These are phyloP conservation scores for Andricus quercusramuli DNA, from an alignment of 2,888 invertebrate species.

Conservation along the genomic window DNA sequence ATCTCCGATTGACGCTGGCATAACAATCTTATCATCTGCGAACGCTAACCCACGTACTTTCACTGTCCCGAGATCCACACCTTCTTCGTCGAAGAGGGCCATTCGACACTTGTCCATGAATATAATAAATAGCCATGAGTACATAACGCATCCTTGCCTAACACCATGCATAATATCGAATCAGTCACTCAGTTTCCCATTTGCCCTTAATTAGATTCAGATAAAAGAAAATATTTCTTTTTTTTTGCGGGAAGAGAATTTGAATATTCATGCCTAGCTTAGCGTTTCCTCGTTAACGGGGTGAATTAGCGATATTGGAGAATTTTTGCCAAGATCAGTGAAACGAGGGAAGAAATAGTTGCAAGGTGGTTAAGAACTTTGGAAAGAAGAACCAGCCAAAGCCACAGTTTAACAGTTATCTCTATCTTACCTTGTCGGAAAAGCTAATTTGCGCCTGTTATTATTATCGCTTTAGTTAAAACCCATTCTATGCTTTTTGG, in stretches of 20 bases:
- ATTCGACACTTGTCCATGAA: no score
- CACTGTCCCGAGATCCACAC: no score
- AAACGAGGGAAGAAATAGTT: constrained; percentile 33
- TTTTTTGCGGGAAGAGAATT: neutral
- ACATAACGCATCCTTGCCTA: no score
- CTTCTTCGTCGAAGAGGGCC: no score
- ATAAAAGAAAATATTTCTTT: constrained; percentile 4
- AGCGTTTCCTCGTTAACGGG: constrained; percentile 27
- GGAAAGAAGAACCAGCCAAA: neutral
- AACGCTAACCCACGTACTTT: no score
- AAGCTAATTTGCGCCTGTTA: constrained; percentile 23
- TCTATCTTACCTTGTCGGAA: neutral
- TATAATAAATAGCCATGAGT: no score
- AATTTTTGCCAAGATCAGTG: constrained; percentile 21
- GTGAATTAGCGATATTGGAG: constrained; percentile 34
- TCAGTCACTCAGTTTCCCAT: no score
- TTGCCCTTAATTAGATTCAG: neutral
- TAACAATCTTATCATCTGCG: no score
- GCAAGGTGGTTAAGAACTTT: constrained; percentile 3
- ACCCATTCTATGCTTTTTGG: neutral
- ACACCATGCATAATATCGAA: no score
- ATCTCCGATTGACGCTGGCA: no score
- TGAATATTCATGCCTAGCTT: constrained; percentile 28
- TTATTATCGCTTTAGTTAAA: constrained; percentile 23
- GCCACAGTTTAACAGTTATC: neutral